Evolutionary conservation across 2,888 invertebrate genomes (phyloP), one percentile per base, ranked within the genome.

Genomic region (Hypomecis atomaria): DNA sequence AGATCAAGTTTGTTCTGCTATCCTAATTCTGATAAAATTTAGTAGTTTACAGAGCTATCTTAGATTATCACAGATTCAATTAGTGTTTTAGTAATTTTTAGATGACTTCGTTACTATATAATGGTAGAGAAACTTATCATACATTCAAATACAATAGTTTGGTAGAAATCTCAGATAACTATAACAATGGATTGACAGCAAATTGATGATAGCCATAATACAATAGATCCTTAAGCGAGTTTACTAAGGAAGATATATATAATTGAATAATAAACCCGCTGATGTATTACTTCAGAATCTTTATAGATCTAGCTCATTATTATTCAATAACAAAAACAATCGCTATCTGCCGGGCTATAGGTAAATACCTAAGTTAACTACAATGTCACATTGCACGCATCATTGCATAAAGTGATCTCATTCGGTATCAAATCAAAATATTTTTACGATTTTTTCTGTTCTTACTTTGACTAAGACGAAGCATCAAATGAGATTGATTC

Each of bases 361-460:
- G 76, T 78, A 77, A 75, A 74, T 76, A 70, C 69, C 57, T 61
- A 69, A 77, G 74, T 70, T 70, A 71, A 71, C 61, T 76, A 80
- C 83, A 87, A 85, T 81, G 85, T 86, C 81, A 86, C 80, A 82
- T 83, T 85, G 83, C 79, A 81, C 78, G 79, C 78, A 79, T 76
- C 79, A 79, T 72, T 83, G 80, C 76, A 77, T 71, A 69, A 65
- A 74, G 71, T 84, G 80, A 83, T 83, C 78, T 81, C 82, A 81
- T 79, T 78, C 64, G 67, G 56, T 72, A 59, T 73, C 76, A 71
- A 81, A 81, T 73, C 70, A 62, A 70, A 67, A 50, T 33, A 38
- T 45, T 40, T 47, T n/a, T 34, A 38, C 23, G 40, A 40, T 40
- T 52, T 40, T 5, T 52, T 23, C 52, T 7, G 33, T 38, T 50